These are phyloP conservation scores for Synanthedon myopaeformis DNA, from an alignment of 2,888 invertebrate genomes.

Conservation along the genomic window DNA sequence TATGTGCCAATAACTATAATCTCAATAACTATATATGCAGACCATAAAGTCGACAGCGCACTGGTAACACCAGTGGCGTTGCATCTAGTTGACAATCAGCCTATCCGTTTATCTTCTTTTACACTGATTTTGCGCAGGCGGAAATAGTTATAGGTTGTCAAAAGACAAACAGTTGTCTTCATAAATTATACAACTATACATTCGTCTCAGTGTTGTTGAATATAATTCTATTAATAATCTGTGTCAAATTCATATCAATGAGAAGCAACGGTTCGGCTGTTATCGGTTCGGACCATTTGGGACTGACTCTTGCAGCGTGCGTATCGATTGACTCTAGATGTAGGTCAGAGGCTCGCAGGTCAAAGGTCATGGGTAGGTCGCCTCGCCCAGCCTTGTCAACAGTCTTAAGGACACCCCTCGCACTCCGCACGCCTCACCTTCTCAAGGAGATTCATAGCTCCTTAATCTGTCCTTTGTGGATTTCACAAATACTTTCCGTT, in stretches of 20 bases:
- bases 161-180: too few relatives aligned
- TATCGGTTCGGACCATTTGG: conserved; percentile 26
- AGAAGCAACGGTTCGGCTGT: conserved; percentile 30
- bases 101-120: too few relatives aligned
- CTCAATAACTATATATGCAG: too few relatives aligned
- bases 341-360: conserved; percentile 71
- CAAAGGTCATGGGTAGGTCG: conserved; percentile 69
- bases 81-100: too few relatives aligned
- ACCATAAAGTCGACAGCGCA: too few relatives aligned
- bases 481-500: conserved; percentile 14
- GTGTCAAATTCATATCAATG: conserved; percentile 13
- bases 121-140: too few relatives aligned
- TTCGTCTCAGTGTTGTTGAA: too few relatives aligned
- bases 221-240: too few relatives aligned
- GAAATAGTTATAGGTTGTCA: too few relatives aligned
- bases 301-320: conserved; percentile 12
- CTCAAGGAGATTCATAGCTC: conserved; percentile 20
- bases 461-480: conserved; percentile 20
- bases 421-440: conserved; percentile 14
- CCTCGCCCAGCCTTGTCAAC: conserved; percentile 32
- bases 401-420: conserved; percentile 3
- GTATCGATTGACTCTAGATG: conserved; percentile 52
- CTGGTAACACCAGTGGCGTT: too few relatives aligned
- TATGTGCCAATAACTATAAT: too few relatives aligned
- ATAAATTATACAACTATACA: too few relatives aligned